Evolutionary conservation across 2,888 invertebrate species (phyloP).

Genomic region (Hetaerina titia): DNA sequence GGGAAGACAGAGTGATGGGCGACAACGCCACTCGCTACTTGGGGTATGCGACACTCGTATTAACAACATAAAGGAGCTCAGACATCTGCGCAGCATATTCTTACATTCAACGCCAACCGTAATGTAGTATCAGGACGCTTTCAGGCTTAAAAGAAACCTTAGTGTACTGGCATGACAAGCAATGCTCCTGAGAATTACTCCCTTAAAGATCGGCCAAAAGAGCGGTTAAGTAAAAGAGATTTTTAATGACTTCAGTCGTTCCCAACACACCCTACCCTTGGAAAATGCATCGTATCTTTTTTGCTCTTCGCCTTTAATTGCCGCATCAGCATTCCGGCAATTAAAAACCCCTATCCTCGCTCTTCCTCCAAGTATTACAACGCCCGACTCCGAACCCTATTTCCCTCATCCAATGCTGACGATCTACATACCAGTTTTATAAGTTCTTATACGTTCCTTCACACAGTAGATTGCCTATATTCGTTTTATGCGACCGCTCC

Average conservation of each 20-base stretch:
- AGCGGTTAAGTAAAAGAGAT: conserved; percentile 1
- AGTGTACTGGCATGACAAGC: neutral
- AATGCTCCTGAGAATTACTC: neutral
- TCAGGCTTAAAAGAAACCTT: neutral
- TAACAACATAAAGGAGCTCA: too few relatives aligned
- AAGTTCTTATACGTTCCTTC: conserved; percentile 19
- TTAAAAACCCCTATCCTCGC: neutral
- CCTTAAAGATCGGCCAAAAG: neutral
- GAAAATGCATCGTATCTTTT: neutral
- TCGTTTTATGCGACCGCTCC: neutral
- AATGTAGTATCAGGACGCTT: neutral
- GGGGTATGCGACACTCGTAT: too few relatives aligned
- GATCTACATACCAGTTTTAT: neutral
- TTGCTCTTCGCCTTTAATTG: conserved; percentile 45
- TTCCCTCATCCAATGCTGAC: neutral
- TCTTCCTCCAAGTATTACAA: neutral
- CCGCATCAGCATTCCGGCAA: conserved; percentile 54
- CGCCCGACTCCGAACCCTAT: neutral
- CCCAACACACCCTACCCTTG: neutral
- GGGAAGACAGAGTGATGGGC: too few relatives aligned
- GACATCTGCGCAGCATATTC: too few relatives aligned
- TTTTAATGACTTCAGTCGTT: neutral
- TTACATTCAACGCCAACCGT: neutral
- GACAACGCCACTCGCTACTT: too few relatives aligned
- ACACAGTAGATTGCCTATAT: neutral